phyloP scores from a whole-genome alignment of 2,888 invertebrate species.

The Drosophila niveifrons region DNA sequence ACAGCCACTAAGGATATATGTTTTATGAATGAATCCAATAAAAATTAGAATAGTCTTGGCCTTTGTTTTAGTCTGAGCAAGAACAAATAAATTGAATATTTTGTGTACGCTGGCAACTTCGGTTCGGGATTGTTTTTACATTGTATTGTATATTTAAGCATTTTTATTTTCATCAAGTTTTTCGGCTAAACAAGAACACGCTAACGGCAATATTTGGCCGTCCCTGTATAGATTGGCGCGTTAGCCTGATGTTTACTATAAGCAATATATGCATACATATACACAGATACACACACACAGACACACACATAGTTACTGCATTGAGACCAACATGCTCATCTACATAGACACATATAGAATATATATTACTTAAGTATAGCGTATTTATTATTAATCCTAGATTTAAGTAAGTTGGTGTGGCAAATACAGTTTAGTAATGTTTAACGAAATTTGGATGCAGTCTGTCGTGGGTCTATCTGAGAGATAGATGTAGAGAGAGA shows the following conservation, averaged over 20 bases:
- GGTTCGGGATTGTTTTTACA: conserved; percentile 9
- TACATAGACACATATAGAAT: conserved; percentile 20
- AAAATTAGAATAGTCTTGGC: conserved; percentile 17
- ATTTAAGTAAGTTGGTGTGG: conserved; percentile 74
- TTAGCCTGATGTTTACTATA: conserved; percentile 83
- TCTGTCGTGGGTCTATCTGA: conserved; percentile 14
- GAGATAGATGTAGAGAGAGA: neutral
- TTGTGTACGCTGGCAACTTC: conserved; percentile 23
- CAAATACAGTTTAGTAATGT: conserved; percentile 67
- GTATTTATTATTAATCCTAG: conserved; percentile 53
- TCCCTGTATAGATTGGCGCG: conserved; percentile 69
- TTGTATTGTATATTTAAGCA: conserved; percentile 9
- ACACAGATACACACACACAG: conserved; percentile 6
- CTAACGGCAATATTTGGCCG: conserved; percentile 49
- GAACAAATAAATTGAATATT: conserved; percentile 12
- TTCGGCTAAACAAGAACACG: conserved; percentile 57
- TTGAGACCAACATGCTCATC: conserved; percentile 33
- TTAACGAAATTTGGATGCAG: conserved; percentile 24
- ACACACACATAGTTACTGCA: conserved; percentile 36
- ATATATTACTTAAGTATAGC: conserved; percentile 22
- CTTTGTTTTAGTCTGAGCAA: conserved; percentile 16
- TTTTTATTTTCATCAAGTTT: conserved; percentile 42
- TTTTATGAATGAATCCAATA: conserved; percentile 8
- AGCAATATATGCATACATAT: conserved; percentile 80
- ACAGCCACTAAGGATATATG: conserved; percentile 28